These are phyloP conservation scores for Ceyx margarethae DNA, from an alignment of 2,113 vertebrate species.

Conservation along the genomic window DNA sequence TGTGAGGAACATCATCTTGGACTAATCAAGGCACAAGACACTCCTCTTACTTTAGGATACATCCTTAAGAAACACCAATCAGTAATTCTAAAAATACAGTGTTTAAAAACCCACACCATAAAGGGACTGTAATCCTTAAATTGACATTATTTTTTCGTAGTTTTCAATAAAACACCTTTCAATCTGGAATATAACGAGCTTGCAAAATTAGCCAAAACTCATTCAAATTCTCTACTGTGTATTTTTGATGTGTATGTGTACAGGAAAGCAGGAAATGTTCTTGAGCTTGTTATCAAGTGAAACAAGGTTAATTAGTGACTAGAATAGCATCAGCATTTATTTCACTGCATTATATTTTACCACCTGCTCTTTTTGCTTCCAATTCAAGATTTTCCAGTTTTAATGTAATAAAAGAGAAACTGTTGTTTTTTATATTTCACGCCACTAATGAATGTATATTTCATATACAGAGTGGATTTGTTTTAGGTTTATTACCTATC, in stretches of 20 bases:
- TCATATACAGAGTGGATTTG: neutral
- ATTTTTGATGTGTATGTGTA: conserved; percentile 26
- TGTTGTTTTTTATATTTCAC: neutral
- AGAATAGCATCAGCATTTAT: conserved; percentile 33
- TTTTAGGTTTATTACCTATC: neutral
- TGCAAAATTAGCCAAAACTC: conserved; percentile 21
- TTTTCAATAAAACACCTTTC: conserved; percentile 21
- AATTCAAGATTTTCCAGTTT: neutral
- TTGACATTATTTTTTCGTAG: conserved; percentile 9
- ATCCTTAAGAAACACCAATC: neutral
- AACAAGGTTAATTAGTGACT: conserved; percentile 53
- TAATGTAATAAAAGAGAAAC: neutral
- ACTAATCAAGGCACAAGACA: neutral
- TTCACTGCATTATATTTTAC: neutral
- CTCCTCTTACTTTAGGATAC: neutral
- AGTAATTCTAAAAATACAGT: neutral
- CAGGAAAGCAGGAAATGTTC: conserved; percentile 37
- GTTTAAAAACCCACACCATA: neutral
- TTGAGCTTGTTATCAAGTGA: conserved; percentile 43
- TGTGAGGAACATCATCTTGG: neutral
- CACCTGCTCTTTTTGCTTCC: neutral
- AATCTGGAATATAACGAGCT: conserved; percentile 8
- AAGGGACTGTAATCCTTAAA: conserved; percentile 4
- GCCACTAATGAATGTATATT: neutral
- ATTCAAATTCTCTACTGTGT: neutral